phyloP scores from a whole-genome alignment of 1,140 invertebrate species.

The Lepidostoma basale region DNA sequence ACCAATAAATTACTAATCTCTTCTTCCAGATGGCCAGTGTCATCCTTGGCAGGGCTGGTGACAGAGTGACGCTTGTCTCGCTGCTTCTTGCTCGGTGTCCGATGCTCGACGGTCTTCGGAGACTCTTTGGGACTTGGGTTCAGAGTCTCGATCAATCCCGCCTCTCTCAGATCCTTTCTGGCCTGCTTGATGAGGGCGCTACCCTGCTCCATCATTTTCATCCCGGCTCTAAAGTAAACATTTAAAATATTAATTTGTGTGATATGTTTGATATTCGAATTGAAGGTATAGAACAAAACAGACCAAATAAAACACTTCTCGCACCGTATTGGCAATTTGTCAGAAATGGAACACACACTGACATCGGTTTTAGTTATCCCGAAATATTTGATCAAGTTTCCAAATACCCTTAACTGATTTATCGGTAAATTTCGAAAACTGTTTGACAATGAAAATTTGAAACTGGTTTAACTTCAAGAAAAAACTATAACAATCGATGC shows the following conservation, averaged over 20 bases:
- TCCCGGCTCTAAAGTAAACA: slow-evolving; percentile 68
- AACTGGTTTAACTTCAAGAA: too few relatives aligned
- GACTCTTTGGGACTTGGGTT: slow-evolving; percentile 3
- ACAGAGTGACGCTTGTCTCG: slow-evolving; percentile 45
- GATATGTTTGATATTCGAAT: neutral
- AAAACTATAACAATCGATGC: too few relatives aligned
- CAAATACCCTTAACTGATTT: too few relatives aligned
- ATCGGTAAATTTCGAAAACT: too few relatives aligned
- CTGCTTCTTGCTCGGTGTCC: slow-evolving; percentile 48
- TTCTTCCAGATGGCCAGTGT: slow-evolving; percentile 24
- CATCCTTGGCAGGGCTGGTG: slow-evolving; percentile 32
- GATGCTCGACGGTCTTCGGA: slow-evolving; percentile 17
- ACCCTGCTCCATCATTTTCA: slow-evolving; percentile 87
- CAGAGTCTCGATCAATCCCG: slow-evolving; percentile 60
- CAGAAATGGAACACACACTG: too few relatives aligned
- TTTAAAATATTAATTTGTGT: neutral
- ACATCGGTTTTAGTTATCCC: too few relatives aligned
- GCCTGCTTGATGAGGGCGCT: slow-evolving; percentile 76
- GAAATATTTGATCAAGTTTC: too few relatives aligned
- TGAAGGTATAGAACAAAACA: too few relatives aligned
- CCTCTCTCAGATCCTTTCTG: slow-evolving; percentile 72
- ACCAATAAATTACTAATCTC: slow-evolving; percentile 28
- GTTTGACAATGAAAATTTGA: too few relatives aligned
- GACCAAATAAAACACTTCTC: too few relatives aligned
- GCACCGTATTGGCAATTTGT: too few relatives aligned